Base-by-base conservation (phyloP, 2,113 vertebrate genomes). In the Sorex fumeus region DNA sequence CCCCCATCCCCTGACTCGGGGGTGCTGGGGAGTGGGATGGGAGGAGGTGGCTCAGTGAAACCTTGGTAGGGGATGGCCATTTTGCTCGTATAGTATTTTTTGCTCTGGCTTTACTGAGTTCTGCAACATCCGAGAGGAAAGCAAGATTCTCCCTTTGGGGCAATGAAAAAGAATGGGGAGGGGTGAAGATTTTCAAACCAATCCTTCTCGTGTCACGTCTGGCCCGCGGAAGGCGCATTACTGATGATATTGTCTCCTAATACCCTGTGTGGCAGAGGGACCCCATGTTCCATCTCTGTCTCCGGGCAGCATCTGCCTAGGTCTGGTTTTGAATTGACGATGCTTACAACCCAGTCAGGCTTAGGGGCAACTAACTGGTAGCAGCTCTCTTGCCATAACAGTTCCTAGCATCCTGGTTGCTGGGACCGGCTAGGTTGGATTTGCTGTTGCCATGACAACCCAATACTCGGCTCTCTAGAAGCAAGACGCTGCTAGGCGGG, bases 391-490 rank as follows among this genome's bases (percentile, higher is more conserved):
- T 11, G 0, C 92, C 92, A 43, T 30, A 87, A 96, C 95, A 95
- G 94, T 91, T 96, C 91, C 50, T 77, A 85, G 94, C 34, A 72
- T 36, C 67, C 67, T n/a, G 66, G 13, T 95, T 1, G 32, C 92
- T 88, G 91, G 96, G 95, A 96, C 94, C 60, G 2, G 96, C 77
- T 95, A 95, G 96, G 91, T 95, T 96, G 94, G 96, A 94, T 96
- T 81, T 3, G 21, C 93, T 32, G 96, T 96, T 96, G 89, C 96
- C 94, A 95, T 96, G 96, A 93, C 87, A 96, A 97, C 96, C 77
- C 94, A 95, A 87, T 50, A 94, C 95, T 95, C 67, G 0, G 76
- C 8, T 80, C 96, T 88, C 62, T 62, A 87, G 92, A 95, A 93
- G 94, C 92, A 8, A 94, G 93, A 82, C 87, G 90, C 78, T 72